Percentiles rank a stretch among this genome's conserved stretches.
Evolutionary conservation across 2,888 invertebrate genomes (phyloP).

Genomic region (Cosmopolites sordidus): DNA sequence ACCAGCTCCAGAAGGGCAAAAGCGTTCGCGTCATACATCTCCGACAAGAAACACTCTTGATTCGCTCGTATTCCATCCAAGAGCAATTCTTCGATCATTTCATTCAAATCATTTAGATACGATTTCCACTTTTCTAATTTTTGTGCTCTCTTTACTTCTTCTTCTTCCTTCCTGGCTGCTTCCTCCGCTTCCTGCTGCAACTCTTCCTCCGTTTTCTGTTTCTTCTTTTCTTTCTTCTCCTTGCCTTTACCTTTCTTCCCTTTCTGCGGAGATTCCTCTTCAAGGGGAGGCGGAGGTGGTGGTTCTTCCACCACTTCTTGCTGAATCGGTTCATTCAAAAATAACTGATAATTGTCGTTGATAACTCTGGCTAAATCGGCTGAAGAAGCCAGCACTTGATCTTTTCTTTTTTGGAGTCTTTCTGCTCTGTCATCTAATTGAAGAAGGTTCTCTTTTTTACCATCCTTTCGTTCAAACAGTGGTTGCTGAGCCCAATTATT

Average conservation of each 20-base stretch:
- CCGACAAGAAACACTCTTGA: conserved; percentile 56
- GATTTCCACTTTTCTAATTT: conserved; percentile 39
- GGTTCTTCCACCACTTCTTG: conserved; percentile 23
- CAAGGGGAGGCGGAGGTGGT: conserved; percentile 15
- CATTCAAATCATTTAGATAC: conserved; percentile 34
- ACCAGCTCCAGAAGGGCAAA: conserved; percentile 71
- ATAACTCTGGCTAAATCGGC: conserved; percentile 57
- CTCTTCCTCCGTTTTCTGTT: conserved; percentile 33
- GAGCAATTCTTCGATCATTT: conserved; percentile 46
- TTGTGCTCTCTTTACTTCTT: conserved; percentile 46
- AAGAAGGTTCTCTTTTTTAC: conserved; percentile 55
- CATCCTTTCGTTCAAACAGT: conserved; percentile 70
- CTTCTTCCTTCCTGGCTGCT: conserved; percentile 49
- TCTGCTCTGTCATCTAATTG: conserved; percentile 55
- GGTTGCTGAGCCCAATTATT: conserved; percentile 70
- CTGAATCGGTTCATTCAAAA: conserved; percentile 56
- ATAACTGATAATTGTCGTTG: conserved; percentile 63
- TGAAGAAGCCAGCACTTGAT: conserved; percentile 51
- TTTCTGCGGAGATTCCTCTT: conserved; percentile 18
- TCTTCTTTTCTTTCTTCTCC: conserved; percentile 27
- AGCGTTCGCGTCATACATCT: conserved; percentile 49
- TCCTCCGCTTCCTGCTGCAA: conserved; percentile 29
- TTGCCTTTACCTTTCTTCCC: conserved; percentile 27
- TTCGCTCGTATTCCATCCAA: conserved; percentile 51
- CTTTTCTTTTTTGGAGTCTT: conserved; percentile 54